phyloP scores from a whole-genome alignment of 2,113 vertebrate genomes.

The Bufo gargarizans region DNA sequence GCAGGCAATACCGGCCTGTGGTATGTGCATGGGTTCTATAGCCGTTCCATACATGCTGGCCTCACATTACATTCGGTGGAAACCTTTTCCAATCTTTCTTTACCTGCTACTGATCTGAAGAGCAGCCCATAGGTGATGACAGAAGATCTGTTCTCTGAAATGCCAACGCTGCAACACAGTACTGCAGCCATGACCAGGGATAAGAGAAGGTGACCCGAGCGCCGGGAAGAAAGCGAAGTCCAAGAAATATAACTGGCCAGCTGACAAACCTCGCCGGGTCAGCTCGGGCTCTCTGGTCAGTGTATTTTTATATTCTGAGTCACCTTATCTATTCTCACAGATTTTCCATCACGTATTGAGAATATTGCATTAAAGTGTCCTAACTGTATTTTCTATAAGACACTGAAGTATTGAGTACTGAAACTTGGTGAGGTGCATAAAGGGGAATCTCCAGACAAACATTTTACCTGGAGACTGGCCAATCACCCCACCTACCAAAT shows the following conservation, averaged over 20 bases:
- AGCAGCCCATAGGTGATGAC: constrained; percentile 28
- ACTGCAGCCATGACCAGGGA: background rate
- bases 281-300: constrained; percentile 2
- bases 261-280: constrained; percentile 18
- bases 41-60: background rate
- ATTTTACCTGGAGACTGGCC: no score
- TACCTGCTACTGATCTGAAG: constrained; percentile 5
- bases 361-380: no score
- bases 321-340: background rate
- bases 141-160: constrained; percentile 21
- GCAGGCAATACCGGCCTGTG: background rate
- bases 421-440: no score
- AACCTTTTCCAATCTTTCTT: background rate
- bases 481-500: no score
- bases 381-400: no score
- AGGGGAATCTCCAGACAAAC: no score
- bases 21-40: background rate
- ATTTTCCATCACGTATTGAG: background rate
- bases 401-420: no score
- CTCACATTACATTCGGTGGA: background rate
- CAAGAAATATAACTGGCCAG: constrained; percentile 15
- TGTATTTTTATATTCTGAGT: constrained; percentile 34
- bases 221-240: constrained; percentile 7
- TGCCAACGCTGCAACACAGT: constrained; percentile 31
- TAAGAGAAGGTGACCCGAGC: constrained; percentile 40